Percentiles rank a stretch among this genome's conserved stretches.
Evolutionary conservation across 2,113 vertebrate genomes (phyloP).

Genomic region (Elachura formosa): DNA sequence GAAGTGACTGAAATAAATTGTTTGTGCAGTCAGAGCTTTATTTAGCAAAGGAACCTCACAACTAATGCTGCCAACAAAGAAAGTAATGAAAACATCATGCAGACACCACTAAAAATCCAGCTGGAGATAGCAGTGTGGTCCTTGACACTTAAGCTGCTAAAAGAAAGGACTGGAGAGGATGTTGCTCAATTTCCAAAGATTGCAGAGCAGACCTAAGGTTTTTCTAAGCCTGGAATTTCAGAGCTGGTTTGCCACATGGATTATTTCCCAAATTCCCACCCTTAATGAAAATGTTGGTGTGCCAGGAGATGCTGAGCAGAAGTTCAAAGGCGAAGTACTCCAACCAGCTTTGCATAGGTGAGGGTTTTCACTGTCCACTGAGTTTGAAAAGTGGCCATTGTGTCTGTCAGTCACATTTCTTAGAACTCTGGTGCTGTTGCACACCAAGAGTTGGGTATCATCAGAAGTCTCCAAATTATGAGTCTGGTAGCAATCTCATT

Average conservation of each 20-base stretch:
- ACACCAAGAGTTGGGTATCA: not conserved
- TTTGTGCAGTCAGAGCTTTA: slow-evolving; percentile 33
- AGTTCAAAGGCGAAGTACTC: not conserved
- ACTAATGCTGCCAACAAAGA: not conserved
- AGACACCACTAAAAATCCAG: not conserved
- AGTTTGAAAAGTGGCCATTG: not conserved
- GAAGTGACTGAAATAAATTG: slow-evolving; percentile 53
- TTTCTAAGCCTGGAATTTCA: not conserved
- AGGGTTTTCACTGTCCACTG: not conserved
- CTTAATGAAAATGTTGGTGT: not conserved
- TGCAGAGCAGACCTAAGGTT: not conserved
- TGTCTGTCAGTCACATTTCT: not conserved
- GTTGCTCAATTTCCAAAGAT: not conserved
- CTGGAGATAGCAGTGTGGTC: not conserved
- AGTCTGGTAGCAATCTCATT: not conserved
- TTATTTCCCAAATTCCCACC: not conserved
- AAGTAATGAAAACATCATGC: not conserved
- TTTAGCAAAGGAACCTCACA: slow-evolving; percentile 24
- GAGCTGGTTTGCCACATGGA: not conserved
- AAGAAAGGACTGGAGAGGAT: not conserved
- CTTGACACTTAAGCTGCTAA: not conserved
- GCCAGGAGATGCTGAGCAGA: not conserved
- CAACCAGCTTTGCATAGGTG: not conserved
- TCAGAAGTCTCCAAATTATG: not conserved
- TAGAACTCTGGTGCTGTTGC: not conserved